Conservation (phyloP, 2,888 invertebrate species). For the Lepeophtheirus nordmannii region DNA sequence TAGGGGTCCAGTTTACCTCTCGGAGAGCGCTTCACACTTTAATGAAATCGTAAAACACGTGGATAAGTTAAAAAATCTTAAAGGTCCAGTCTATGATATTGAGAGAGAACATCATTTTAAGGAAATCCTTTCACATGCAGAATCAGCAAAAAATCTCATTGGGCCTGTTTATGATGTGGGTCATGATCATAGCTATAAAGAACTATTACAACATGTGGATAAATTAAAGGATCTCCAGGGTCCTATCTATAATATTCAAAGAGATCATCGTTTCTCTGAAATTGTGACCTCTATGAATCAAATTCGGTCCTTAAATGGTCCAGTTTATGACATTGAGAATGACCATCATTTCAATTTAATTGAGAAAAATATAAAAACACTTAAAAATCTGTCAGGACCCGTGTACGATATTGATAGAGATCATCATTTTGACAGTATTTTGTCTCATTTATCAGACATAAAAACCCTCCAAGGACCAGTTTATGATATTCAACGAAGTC, state of each 20-base stretch:
- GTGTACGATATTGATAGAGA: slow-evolving; percentile 22
- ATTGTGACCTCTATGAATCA: slow-evolving; percentile 6
- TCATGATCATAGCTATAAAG: slow-evolving; percentile 15
- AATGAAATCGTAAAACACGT: slow-evolving; percentile 14
- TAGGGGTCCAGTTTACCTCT: slow-evolving; percentile 14
- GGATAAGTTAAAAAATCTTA: slow-evolving; percentile 15
- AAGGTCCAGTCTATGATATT: slow-evolving; percentile 21
- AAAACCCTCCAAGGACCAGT: slow-evolving; percentile 22
- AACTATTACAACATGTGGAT: slow-evolving; percentile 4
- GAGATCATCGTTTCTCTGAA: slow-evolving; percentile 21
- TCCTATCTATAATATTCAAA: slow-evolving; percentile 20
- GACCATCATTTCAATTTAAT: slow-evolving; percentile 22
- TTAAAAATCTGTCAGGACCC: slow-evolving; percentile 18
- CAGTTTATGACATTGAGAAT: slow-evolving; percentile 22
- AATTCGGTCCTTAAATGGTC: slow-evolving; percentile 13
- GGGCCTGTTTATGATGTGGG: slow-evolving; percentile 22
- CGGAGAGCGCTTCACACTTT: slow-evolving; percentile 9
- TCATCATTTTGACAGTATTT: slow-evolving; percentile 17
- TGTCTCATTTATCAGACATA: slow-evolving; percentile 7
- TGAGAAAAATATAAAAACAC: slow-evolving; percentile 3
- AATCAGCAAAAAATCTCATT: slow-evolving; percentile 9
- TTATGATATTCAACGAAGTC: slow-evolving; percentile 21
- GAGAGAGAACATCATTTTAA: slow-evolving; percentile 23
- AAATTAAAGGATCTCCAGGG: slow-evolving; percentile 17
- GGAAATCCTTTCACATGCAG: slow-evolving; percentile 7